These are phyloP conservation scores for Agrotis exclamationis DNA, from an alignment of 2,888 invertebrate genomes.

Conservation along the genomic window DNA sequence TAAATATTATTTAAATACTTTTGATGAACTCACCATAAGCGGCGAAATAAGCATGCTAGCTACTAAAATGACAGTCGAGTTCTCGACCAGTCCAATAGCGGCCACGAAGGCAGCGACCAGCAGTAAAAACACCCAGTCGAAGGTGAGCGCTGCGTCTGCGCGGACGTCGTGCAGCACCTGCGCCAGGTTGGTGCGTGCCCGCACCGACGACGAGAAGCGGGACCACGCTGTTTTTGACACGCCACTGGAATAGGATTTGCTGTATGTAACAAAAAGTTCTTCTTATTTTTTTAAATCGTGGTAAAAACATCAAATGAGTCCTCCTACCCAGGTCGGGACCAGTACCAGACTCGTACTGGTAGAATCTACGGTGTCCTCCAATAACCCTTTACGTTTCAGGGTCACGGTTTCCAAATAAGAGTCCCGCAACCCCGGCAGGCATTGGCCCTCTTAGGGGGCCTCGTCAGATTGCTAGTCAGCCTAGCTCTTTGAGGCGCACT, in stretches of 20 bases:
- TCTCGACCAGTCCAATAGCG: constrained; percentile 94
- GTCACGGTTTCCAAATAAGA: no score
- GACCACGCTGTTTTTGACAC: constrained; percentile 87
- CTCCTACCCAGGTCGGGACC: no score
- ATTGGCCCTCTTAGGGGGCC: no score
- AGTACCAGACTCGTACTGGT: no score
- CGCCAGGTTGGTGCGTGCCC: constrained; percentile 93
- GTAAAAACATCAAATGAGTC: no score
- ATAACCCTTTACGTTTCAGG: no score
- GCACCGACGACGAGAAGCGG: constrained; percentile 92
- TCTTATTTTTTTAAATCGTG: no score
- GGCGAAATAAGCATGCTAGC: constrained; percentile 96
- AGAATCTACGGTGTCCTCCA: no score
- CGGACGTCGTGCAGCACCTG: constrained; percentile 94
- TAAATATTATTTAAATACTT: no score
- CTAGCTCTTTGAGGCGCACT: no score
- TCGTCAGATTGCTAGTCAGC: no score
- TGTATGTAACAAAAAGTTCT: background rate
- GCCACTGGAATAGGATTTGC: constrained; percentile 59
- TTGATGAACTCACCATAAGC: constrained; percentile 92
- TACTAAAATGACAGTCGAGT: constrained; percentile 94
- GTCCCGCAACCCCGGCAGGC: no score
- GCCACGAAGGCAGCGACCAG: constrained; percentile 94
- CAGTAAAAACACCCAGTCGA: constrained; percentile 94
- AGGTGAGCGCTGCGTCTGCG: constrained; percentile 93